Base-by-base conservation (phyloP, 2,888 invertebrate genomes). In the Drosophila mimica region DNA sequence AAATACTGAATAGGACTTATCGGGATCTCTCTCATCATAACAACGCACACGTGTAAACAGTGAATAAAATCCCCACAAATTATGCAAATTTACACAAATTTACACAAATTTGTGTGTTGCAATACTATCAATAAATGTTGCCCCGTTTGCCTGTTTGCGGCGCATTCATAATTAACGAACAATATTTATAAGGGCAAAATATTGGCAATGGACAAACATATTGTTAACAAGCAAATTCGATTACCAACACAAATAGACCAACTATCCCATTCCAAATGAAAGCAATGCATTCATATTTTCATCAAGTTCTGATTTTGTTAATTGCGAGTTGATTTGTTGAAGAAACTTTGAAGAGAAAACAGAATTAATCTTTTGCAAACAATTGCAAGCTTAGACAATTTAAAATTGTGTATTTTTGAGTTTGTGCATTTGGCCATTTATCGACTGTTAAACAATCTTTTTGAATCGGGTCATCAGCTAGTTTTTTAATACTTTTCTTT, bases 371-470 rank as follows among this genome's bases (percentile, higher is more conserved):
- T 13, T 20, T 13, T 20, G 7, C 20, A 7, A 20, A 2, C 46
- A 46, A 20, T 46, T 20, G 20, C 7, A 20, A 2, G 7, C 20
- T 46, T 13, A 46, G 6, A 2, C 20, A 20, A 20, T 7, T 46
- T 13, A 3, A 46, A 13, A 20, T 20, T 13, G 7, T 46, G 20
- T 15, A 20, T 20, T 20, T 46, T 20, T 15, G 20, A 15, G 20
- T 0, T 46, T 46, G 15, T 25, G 46, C 46, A 25, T 25, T 25
- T 25, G 20, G 9, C 13, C 30, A 53, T 33, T 53, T 49, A 74
- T 74, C 68, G 43, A 38, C 54, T 54, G 49, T 38, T 51, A 69
- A 74, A 59, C 46, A 60, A 74, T 61, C 59, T 64, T 54, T 15
- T 30, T 31, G 59, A 54, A 56, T 54, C 9, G 7, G 30, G 20